Conservation (phyloP, 2,888 invertebrate species). For the Acrobasis consociella region DNA sequence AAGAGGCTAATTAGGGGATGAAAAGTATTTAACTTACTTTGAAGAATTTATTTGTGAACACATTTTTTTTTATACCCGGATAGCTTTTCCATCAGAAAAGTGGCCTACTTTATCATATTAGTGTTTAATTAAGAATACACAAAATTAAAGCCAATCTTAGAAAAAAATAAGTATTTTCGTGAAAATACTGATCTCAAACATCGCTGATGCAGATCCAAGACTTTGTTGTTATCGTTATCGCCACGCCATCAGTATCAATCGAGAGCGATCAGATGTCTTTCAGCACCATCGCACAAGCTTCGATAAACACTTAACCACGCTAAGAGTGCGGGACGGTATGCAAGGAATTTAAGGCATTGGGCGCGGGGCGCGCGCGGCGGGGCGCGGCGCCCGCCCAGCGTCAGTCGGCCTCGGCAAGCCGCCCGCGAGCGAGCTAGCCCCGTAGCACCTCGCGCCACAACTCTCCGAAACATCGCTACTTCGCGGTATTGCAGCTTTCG, state of each 20-base stretch:
- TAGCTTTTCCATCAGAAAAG: too few species aligned
- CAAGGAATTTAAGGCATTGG: constrained; percentile 59
- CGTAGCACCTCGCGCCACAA: constrained; percentile 29
- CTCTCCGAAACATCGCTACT: constrained; percentile 47
- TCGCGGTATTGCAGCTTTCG: constrained; percentile 37
- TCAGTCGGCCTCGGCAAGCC: constrained; percentile 44
- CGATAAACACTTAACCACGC: constrained; percentile 54
- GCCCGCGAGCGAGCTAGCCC: constrained; percentile 36
- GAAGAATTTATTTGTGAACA: background rate
- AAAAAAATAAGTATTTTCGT: too few species aligned
- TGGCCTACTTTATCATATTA: too few species aligned
- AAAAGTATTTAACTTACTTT: background rate
- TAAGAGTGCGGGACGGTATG: constrained; percentile 57
- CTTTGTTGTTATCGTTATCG: background rate
- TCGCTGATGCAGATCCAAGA: background rate
- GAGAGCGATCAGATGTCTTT: constrained; percentile 48
- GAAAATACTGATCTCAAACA: background rate
- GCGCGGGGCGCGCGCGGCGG: constrained; percentile 58
- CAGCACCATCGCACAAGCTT: constrained; percentile 42
- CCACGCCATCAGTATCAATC: constrained; percentile 36
- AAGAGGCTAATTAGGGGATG: background rate
- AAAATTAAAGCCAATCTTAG: too few species aligned
- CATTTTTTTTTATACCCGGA: background rate
- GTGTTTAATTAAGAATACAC: too few species aligned
- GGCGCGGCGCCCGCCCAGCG: constrained; percentile 64